Evolutionary conservation across 2,797 vertebrate genomes (phyloP), one percentile per base, ranked within the genome.

Genomic region (Scolopax rusticola): DNA sequence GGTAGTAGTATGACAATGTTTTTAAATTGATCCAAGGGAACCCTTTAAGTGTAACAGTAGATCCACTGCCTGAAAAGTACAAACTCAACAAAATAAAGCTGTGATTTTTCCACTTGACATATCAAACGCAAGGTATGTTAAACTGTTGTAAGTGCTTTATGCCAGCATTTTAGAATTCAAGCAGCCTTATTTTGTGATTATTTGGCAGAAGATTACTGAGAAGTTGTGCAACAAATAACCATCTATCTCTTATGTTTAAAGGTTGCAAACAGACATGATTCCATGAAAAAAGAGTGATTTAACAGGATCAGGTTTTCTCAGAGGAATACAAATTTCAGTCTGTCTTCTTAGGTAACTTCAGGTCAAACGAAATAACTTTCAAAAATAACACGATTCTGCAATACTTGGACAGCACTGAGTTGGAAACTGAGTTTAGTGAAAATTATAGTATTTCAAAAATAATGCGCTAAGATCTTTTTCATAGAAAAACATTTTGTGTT

Each of bases 371-470:
- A 98, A 77, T 93, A 90, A 91, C 96, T 96, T 98, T 98, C 97
- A 98, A 98, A 98, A 98, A 98, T 98, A 98, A 98, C 98, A 97
- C 97, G 95, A 96, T 97, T 97, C 97, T 97, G 94, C 97, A 96
- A 96, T 94, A 67, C 97, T 98, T 98, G 97, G 97, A 97, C 91
- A 93, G 71, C 76, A 96, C 76, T 67, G 75, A 95, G 89, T 88
- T 98, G 98, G 98, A 98, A 98, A 97, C 95, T 87, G 96, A 98
- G 93, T 98, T 98, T 94, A 97, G 97, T 97, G 97, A 97, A 98
- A 98, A 98, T 98, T 98, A 98, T 97, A 98, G 98, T 95, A 98
- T 97, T 98, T 98, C 89, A 97, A 96, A 98, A 98, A 98, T 97
- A 98, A 98, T 54, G 95, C 91, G 56, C 97, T 97, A 98, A 98